Evolutionary conservation across 2,113 vertebrate species (phyloP).

Genomic region (Otis tarda): DNA sequence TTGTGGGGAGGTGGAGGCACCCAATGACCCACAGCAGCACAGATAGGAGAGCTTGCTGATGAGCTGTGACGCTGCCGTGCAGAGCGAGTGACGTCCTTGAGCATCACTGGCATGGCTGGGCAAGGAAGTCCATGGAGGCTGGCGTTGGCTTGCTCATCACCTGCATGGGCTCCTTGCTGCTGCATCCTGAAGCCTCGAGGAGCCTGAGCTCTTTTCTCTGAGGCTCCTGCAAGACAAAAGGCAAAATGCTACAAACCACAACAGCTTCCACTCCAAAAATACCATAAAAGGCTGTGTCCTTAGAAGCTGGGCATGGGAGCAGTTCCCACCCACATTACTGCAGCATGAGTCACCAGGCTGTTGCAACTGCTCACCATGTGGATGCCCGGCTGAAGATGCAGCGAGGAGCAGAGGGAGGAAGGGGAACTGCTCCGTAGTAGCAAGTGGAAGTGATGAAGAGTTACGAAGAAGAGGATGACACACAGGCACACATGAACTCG

Average conservation of each 20-base stretch:
- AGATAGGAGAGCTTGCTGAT: background rate
- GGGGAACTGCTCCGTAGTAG: rapidly evolving
- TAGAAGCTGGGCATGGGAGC: constrained; percentile 47
- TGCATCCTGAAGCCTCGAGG: background rate
- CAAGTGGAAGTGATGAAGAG: background rate
- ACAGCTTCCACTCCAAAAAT: constrained; percentile 45
- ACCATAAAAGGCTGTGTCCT: constrained; percentile 71
- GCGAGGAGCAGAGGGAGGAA: background rate
- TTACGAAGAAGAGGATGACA: background rate
- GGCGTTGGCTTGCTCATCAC: background rate
- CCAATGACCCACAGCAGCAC: rapidly evolving
- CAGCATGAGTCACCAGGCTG: constrained; percentile 54
- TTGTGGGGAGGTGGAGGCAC: background rate
- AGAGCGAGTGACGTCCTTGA: background rate
- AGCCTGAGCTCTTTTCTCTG: background rate
- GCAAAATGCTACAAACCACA: constrained; percentile 12
- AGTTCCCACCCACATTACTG: constrained; percentile 65
- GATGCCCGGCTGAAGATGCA: constrained; percentile 7
- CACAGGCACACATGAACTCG: rapidly evolving
- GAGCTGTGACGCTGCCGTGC: rapidly evolving
- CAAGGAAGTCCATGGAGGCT: background rate
- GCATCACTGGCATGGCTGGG: background rate
- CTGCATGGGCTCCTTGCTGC: background rate
- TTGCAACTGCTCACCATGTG: background rate
- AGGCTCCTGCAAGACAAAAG: background rate